Evolutionary conservation across 1,140 invertebrate species (phyloP), one percentile per base, ranked within the genome.

Genomic region (Oryzaephilus surinamensis): DNA sequence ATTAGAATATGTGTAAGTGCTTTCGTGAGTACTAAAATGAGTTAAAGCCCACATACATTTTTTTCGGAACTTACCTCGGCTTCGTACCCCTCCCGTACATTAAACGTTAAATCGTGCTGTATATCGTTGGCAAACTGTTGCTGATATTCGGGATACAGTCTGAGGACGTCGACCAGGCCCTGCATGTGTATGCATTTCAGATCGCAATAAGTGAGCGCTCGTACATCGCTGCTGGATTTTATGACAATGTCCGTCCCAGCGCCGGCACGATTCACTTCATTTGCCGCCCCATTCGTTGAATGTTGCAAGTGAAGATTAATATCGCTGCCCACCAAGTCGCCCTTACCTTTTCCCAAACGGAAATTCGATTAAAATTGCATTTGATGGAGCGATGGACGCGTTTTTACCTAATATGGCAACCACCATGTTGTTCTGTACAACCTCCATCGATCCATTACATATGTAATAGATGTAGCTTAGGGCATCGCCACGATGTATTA

Each of bases 401-500:
- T n/a, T n/a, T n/a, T 56, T 71, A 96, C 95, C 94, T 54, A 98
- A 72, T 58, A 99, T 98, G 29, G 95, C 95, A 12, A 98, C 93
- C 30, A 99, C 95, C 81, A 97, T 95, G 43, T 86, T 86, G 58
- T 97, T 88, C 62, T 96, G 93, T 41, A 98, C 83, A 21, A 98
- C 94, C 68, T 99, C 95, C 81, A 99, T 97, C 4, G 92, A 97
- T 3, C 95, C 96, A 52, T 95, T 93, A 62, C 89, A 95, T 20
- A 97, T 78, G 61, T 95, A 95, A 67, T 97, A 96, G 48, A 98
- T 86, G 50, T 92, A 94, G 24, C 87, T 85, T 1, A 99, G 74
- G 1, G 95, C 92, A 60, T 99, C 96, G 13, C 95, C 94, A 66
- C 89, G 86, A 65, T 98, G 94, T 12, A 98, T 85, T 8, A 98